These are phyloP conservation scores for Sebastes diaconus DNA, from an alignment of 2,797 vertebrate species.

Conservation along the genomic window DNA sequence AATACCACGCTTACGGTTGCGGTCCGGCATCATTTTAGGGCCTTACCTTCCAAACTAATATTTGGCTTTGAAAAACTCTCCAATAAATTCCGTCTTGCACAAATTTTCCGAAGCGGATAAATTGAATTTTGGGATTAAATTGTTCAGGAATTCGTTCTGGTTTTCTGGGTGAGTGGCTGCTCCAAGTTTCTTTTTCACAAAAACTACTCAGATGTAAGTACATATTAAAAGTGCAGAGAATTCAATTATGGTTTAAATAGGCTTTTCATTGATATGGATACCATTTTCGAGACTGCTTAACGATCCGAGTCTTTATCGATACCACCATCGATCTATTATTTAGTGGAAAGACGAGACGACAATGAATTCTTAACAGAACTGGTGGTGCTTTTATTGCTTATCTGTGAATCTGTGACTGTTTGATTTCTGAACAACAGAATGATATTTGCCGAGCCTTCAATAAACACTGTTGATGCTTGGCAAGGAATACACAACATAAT, in stretches of 20 bases:
- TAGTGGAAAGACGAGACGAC: no score
- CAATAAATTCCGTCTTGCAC: not conserved
- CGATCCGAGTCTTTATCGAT: no score
- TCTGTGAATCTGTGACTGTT: no score
- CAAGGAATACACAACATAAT: no score
- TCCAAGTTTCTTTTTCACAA: not conserved
- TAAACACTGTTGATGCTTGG: no score
- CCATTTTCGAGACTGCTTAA: no score
- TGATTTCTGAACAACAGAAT: no score
- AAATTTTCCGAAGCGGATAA: not conserved
- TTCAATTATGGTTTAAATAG: not conserved
- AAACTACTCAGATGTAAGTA: not conserved
- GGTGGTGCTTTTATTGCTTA: no score
- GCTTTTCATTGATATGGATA: no score
- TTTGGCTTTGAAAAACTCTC: not conserved
- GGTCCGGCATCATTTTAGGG: not conserved
- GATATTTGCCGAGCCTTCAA: fast-evolving
- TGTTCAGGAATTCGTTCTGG: not conserved
- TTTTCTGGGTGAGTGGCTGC: not conserved
- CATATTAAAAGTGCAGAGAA: not conserved
- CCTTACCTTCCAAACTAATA: not conserved
- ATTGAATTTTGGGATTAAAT: constrained; percentile 4
- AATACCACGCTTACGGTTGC: not conserved
- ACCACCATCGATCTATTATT: no score
- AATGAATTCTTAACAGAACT: no score